A percentile compares a stretch with the other conserved stretches of the same genome.
Evolutionary conservation across 2,113 vertebrate species (phyloP).

Genomic region (Bos indicus): DNA sequence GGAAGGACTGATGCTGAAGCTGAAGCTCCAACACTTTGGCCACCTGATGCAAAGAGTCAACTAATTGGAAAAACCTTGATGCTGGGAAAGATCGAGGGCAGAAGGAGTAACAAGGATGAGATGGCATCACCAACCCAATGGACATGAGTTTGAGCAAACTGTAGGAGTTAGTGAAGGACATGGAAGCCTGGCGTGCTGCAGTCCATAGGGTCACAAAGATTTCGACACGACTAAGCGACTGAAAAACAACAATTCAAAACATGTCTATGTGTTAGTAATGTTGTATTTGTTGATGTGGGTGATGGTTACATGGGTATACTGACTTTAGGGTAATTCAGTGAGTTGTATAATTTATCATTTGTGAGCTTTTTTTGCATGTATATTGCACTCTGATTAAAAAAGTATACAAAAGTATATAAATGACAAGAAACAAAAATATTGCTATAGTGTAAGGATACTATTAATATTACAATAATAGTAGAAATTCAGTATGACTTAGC

Average conservation of each 20-base stretch:
- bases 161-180: background rate
- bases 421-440: background rate
- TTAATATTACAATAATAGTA: background rate
- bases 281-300: background rate
- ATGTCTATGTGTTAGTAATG: background rate
- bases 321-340: background rate
- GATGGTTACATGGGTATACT: background rate
- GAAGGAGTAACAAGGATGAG: background rate
- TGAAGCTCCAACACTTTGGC: background rate
- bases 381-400: background rate
- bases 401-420: background rate
- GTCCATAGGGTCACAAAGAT: background rate
- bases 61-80: background rate
- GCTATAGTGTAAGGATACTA: background rate
- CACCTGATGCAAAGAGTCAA: background rate
- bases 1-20: background rate
- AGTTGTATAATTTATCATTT: background rate
- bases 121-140: background rate
- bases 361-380: background rate
- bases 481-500: background rate
- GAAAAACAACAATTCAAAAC: background rate
- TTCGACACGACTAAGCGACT: fast-evolving
- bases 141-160: background rate
- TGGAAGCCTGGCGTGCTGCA: background rate
- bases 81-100: background rate